Evolutionary conservation across 2,888 invertebrate species (phyloP), one percentile per base, ranked within the genome.

Genomic region (Dynastes hyllus): DNA sequence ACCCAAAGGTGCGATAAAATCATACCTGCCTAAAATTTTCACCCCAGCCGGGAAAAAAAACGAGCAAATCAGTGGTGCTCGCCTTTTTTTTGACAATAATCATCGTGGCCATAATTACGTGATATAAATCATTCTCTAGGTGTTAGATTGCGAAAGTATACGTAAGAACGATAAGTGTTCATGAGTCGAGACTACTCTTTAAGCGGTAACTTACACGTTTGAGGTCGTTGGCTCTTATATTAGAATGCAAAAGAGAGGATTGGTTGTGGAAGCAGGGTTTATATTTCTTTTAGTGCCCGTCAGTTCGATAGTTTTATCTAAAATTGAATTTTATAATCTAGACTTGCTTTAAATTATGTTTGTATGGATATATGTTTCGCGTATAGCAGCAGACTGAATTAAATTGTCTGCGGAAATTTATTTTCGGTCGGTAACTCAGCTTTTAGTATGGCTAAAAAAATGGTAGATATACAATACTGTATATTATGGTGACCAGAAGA

Each of bases 71-170:
- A 40, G 37, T 16, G 27, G 16, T 73, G 40, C 61, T 73, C 40
- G 73, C 58, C 37, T 40, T 9, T 37, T 37, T 73, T 58, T 73
- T 58, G 58, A 45, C 61, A 73, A 73, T 73, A 73, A 73, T 73
- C 58, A 61, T 73, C 73, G 73, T 22, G 37, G 13, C 58, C 61
- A 58, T 73, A 73, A 73, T 73, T 73, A 73, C 11, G 22, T 16
- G 58, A 58, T 40, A 73, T 73, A 73, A 73, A 73, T 73, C 73
- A 73, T 73, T 40, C 40, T 9, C 11, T 73, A 73, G 73, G 73
- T 73, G 73, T 73, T 73, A 40, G 58, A 61, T 73, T 58, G 61
- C 73, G 16, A 58, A 73, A 58, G 29, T 37, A 37, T 16, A 58
- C 73, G 73, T 45, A 58, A 61, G 61, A 73, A 5, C 40, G 73